Conservation (phyloP, 2,888 invertebrate genomes). For the Abrostola tripartita region DNA sequence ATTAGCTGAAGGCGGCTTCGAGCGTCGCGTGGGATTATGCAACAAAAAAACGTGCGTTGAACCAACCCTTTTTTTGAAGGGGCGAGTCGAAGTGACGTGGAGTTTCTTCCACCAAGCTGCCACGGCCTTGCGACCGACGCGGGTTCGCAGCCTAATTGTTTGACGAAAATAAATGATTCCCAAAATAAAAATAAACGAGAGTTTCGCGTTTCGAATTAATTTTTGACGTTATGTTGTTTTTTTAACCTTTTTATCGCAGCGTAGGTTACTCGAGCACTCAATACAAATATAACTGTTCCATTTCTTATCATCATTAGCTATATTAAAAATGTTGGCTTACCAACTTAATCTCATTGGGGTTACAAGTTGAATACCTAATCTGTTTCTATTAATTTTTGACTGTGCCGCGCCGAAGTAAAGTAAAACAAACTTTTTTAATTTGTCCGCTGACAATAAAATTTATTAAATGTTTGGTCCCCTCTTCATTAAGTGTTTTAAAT, state of each 20-base stretch:
- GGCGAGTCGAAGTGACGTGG: slow-evolving; percentile 77
- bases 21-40: slow-evolving; percentile 78
- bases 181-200: slow-evolving; percentile 86
- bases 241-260: slow-evolving; percentile 69
- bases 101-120: slow-evolving; percentile 77
- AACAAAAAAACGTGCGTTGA: slow-evolving; percentile 81
- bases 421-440: slow-evolving; percentile 43
- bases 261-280: slow-evolving; percentile 65
- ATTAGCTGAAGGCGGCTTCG: slow-evolving; percentile 69
- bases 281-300: slow-evolving; percentile 60
- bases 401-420: slow-evolving; percentile 15
- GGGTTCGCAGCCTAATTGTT: slow-evolving; percentile 82
- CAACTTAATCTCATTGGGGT: slow-evolving; percentile 50
- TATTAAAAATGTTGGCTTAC: slow-evolving; percentile 37
- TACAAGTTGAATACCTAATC: slow-evolving; percentile 32
- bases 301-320: slow-evolving; percentile 58
- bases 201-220: slow-evolving; percentile 83
- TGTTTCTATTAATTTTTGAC: slow-evolving; percentile 37
- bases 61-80: slow-evolving; percentile 79
- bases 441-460: slow-evolving; percentile 40
- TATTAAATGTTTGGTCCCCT: slow-evolving; percentile 32
- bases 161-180: slow-evolving; percentile 87
- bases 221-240: slow-evolving; percentile 78
- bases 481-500: slow-evolving; percentile 57
- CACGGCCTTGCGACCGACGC: slow-evolving; percentile 76